Percentiles rank a stretch among this genome's conserved stretches.
phyloP scores from a whole-genome alignment of 2,797 vertebrate genomes.

The Pseudocheirus occidentalis region DNA sequence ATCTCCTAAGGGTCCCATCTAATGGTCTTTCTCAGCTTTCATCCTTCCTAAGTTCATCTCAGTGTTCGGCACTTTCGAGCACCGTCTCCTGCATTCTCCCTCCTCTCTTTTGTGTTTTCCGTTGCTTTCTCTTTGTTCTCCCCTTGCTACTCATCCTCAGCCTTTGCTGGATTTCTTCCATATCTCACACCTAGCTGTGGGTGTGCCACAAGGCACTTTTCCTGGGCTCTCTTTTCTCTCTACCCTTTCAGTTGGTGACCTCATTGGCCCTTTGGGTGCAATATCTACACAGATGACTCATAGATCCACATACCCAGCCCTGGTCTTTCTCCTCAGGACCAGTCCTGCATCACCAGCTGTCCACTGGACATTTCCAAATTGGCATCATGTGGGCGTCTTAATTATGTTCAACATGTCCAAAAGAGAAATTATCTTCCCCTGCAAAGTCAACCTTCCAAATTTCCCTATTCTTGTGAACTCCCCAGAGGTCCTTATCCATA shows the following conservation, averaged over 20 bases:
- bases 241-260: background rate
- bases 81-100: background rate
- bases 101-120: background rate
- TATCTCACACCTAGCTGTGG: background rate
- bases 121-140: background rate
- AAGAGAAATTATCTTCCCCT: background rate
- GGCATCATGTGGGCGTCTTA: background rate
- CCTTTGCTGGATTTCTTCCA: background rate
- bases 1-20: background rate
- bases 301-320: background rate
- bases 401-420: background rate
- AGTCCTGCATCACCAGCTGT: background rate
- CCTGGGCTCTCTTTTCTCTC: background rate
- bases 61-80: background rate
- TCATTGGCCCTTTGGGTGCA: background rate
- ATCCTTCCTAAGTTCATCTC: background rate
- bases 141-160: background rate
- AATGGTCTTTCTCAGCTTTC: background rate
- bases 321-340: background rate
- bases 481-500: background rate
- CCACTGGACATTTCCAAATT: background rate
- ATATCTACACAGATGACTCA: background rate
- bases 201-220: no score
- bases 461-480: background rate
- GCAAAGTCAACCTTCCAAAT: background rate